These are phyloP conservation scores for Odontophorus gujanensis DNA, from an alignment of 2,113 vertebrate species.

Conservation along the genomic window DNA sequence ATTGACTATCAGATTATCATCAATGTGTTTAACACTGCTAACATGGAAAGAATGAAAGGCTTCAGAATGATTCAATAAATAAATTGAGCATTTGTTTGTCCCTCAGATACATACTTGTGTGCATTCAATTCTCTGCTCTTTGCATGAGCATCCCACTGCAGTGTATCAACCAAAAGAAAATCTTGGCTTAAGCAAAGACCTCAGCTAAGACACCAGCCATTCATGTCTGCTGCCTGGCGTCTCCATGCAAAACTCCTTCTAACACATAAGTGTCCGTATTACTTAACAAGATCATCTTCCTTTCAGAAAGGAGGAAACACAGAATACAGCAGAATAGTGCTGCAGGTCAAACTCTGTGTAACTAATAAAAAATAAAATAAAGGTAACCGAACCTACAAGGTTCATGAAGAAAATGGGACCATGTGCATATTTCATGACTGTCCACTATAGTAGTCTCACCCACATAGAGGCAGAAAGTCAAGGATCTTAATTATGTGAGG, in stretches of 20 bases:
- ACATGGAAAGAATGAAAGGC: not conserved
- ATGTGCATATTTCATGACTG: not conserved
- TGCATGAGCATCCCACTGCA: not conserved
- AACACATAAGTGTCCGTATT: not conserved
- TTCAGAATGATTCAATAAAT: conserved; percentile 2
- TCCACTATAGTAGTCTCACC: not conserved
- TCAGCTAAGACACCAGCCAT: not conserved
- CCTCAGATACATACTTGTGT: not conserved
- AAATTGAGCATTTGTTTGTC: not conserved
- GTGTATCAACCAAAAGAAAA: not conserved
- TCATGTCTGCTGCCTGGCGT: not conserved
- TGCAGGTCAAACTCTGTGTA: not conserved
- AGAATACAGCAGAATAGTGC: not conserved
- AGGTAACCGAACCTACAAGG: not conserved
- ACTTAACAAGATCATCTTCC: not conserved
- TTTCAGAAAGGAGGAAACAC: not conserved
- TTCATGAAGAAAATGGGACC: not conserved
- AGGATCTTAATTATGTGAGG: not conserved
- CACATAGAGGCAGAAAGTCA: not conserved
- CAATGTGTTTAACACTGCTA: not conserved
- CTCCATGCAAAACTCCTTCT: not conserved
- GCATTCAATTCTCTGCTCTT: not conserved
- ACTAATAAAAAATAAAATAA: not conserved
- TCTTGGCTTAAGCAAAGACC: not conserved
- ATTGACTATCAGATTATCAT: not conserved